Conservation (phyloP, 2,797 vertebrate genomes). For the Todus mexicanus region DNA sequence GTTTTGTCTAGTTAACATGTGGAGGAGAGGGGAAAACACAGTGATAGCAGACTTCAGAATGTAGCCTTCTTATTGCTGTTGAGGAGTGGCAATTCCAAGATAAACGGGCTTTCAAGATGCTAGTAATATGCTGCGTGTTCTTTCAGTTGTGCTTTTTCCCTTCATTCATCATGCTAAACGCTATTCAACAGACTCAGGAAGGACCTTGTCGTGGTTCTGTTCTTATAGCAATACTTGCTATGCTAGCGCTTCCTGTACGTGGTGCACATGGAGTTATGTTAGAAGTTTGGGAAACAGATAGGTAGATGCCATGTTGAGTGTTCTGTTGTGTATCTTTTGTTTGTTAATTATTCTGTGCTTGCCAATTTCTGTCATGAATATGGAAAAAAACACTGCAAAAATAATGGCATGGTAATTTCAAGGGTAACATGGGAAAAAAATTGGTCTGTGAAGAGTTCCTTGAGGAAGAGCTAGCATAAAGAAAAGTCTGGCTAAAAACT, state of each 20-base stretch:
- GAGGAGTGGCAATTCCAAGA: background rate
- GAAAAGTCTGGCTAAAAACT: background rate
- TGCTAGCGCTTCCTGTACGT: conserved; percentile 31
- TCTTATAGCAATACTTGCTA: conserved; percentile 46
- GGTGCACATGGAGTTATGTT: background rate
- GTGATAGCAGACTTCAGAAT: background rate
- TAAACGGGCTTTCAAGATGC: background rate
- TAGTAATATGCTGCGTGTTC: background rate
- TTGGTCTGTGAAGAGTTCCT: background rate
- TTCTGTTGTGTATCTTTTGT: background rate
- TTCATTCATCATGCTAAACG: background rate
- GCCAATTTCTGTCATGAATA: background rate
- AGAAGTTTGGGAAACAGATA: background rate
- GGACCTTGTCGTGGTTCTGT: conserved; percentile 63
- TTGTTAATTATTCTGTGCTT: background rate
- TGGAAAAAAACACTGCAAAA: background rate
- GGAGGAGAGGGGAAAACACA: background rate
- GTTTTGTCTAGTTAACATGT: background rate
- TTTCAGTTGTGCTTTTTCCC: background rate
- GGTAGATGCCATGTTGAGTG: background rate
- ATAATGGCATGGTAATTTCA: background rate
- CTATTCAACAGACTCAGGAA: conserved; percentile 51
- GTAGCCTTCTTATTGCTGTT: background rate
- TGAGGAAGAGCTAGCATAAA: background rate
- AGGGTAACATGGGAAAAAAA: background rate